Percentiles rank a stretch among this genome's conserved stretches.
Evolutionary conservation across 1,140 invertebrate genomes (phyloP).

Genomic region (Trichoplusia ni): DNA sequence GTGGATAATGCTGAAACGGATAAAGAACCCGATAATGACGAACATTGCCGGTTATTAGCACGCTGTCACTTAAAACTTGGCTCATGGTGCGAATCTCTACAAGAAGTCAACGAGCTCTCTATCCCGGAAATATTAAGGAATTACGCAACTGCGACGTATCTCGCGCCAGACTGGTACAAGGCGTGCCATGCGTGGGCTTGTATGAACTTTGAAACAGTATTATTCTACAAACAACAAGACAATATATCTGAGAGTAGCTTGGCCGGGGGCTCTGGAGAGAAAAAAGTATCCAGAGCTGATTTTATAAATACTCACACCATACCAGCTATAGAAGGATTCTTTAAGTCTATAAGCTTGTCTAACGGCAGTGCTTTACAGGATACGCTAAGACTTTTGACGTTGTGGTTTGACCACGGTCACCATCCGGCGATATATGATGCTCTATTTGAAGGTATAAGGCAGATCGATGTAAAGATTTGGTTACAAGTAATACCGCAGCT

Average conservation of each 20-base stretch:
- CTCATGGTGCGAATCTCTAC: constrained; percentile 93
- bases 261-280: constrained; percentile 61
- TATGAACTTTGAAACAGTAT: constrained; percentile 98
- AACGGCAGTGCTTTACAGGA: constrained; percentile 97
- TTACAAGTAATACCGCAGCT: constrained; percentile 99
- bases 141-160: constrained; percentile 93
- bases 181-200: constrained; percentile 99
- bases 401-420: constrained; percentile 98
- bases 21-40: constrained; percentile 84
- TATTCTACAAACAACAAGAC: constrained; percentile 92
- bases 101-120: constrained; percentile 91
- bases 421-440: constrained; percentile 96
- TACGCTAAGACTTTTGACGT: constrained; percentile 93
- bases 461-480: constrained; percentile 99
- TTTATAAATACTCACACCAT: constrained; percentile 94
- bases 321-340: constrained; percentile 97
- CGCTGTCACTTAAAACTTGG: constrained; percentile 95
- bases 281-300: constrained; percentile 67
- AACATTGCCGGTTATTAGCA: constrained; percentile 88
- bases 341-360: constrained; percentile 95
- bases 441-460: constrained; percentile 93
- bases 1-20: constrained; percentile 86
- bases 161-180: constrained; percentile 95
- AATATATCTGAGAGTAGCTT: constrained; percentile 59
- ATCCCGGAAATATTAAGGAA: constrained; percentile 93